Conservation (phyloP, 2,888 invertebrate species). For the Ariolimax columbianus region DNA sequence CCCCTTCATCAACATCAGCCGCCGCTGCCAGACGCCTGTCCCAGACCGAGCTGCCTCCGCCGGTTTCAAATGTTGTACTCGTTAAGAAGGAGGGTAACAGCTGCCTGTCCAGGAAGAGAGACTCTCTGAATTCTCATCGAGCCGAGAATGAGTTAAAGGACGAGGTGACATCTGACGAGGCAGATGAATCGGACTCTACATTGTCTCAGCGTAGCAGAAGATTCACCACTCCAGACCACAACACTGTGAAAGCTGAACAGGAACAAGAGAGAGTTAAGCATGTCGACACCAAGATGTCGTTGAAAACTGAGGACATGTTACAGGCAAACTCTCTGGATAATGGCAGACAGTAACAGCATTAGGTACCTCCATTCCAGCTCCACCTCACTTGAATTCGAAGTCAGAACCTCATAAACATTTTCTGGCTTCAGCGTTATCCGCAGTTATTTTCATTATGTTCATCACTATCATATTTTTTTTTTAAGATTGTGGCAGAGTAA, state of each 20-base stretch:
- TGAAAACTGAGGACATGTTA: constrained; percentile 25
- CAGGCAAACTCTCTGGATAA: neutral
- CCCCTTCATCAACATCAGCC: neutral
- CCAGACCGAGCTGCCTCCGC: constrained; percentile 40
- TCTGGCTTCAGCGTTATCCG: too few species aligned
- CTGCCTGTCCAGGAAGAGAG: constrained; percentile 4
- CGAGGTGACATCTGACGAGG: neutral
- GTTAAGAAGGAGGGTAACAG: constrained; percentile 39
- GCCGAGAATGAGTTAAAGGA: constrained; percentile 10
- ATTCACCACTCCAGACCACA: constrained; percentile 30
- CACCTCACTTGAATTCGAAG: too few species aligned
- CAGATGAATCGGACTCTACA: neutral
- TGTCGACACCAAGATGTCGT: neutral
- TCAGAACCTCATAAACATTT: too few species aligned
- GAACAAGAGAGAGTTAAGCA: constrained; percentile 38
- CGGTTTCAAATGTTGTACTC: constrained; percentile 33
- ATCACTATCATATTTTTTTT: too few species aligned
- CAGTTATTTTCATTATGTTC: too few species aligned
- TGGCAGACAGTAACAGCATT: neutral
- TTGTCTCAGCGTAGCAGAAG: constrained; percentile 24
- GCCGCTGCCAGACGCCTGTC: neutral
- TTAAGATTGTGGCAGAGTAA: too few species aligned
- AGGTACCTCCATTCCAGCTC: too few species aligned
- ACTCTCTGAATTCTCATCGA: neutral
- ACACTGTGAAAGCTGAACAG: constrained; percentile 19